Percentiles rank a stretch among this genome's conserved stretches.
Evolutionary conservation across 1,140 invertebrate species (phyloP).

Genomic region (Cydia fagiglandana): DNA sequence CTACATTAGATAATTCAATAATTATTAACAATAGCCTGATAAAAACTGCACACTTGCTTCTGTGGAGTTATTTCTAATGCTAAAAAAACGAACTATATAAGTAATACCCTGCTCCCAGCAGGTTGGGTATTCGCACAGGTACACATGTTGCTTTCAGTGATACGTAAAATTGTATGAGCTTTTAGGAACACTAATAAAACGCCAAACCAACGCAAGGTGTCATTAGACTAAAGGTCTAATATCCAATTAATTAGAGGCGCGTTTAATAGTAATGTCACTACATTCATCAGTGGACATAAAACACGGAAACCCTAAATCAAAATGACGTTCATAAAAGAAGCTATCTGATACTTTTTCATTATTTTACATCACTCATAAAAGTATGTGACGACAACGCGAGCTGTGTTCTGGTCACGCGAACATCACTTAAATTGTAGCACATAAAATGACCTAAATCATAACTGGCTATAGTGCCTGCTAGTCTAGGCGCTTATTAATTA

Average conservation of each 20-base stretch:
- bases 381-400: conserved; percentile 60
- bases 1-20: too few species aligned
- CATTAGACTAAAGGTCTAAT: conserved; percentile 3
- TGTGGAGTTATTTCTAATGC: too few species aligned
- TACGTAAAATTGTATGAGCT: background rate
- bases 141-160: too few species aligned
- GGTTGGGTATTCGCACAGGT: too few species aligned
- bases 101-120: too few species aligned
- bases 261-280: conserved; percentile 25
- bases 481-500: conserved; percentile 73
- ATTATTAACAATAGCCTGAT: too few species aligned
- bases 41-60: too few species aligned
- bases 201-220: background rate
- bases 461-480: conserved; percentile 48
- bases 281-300: conserved; percentile 41
- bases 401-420: conserved; percentile 58
- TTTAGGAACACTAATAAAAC: background rate
- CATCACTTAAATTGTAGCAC: conserved; percentile 72
- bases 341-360: conserved; percentile 70
- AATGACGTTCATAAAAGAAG: conserved; percentile 57
- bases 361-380: conserved; percentile 74
- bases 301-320: conserved; percentile 58
- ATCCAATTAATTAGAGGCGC: conserved; percentile 20
- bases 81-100: too few species aligned
- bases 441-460: conserved; percentile 73